A percentile compares a stretch with the other conserved stretches of the same genome.
Conservation (phyloP, 1,140 invertebrate genomes). For the Brachionus plicatilis region DNA sequence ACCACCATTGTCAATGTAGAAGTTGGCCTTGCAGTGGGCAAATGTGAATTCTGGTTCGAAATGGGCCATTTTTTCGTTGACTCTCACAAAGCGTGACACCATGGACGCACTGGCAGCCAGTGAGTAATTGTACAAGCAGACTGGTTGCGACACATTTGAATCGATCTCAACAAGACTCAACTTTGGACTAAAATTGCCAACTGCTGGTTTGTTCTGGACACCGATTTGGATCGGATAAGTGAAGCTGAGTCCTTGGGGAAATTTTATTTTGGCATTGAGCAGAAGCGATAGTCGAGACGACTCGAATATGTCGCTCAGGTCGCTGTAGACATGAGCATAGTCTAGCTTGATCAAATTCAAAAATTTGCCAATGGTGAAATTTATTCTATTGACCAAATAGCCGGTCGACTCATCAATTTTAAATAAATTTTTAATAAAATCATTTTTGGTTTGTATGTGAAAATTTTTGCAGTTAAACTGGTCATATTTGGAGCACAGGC, state of each 20-base stretch:
- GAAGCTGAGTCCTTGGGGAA: background rate
- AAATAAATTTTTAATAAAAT: background rate
- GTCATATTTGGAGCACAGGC: background rate
- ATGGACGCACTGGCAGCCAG: background rate
- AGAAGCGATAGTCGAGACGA: background rate
- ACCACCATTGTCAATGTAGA: constrained; percentile 9
- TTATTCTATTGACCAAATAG: background rate
- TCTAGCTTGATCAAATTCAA: background rate
- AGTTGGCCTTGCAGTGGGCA: background rate
- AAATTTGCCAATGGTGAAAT: background rate
- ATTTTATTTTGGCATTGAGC: background rate
- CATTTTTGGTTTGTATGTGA: background rate
- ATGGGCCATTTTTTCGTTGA: constrained; percentile 17
- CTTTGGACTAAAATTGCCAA: background rate
- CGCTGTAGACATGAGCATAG: background rate
- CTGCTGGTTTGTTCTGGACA: background rate
- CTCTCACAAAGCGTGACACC: background rate
- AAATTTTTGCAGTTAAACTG: background rate
- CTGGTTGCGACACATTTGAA: background rate
- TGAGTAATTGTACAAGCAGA: background rate
- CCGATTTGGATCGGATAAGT: background rate
- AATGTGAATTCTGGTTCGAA: constrained; percentile 10
- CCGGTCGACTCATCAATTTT: background rate
- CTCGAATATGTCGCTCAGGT: background rate
- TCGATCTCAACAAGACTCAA: background rate